Evolutionary conservation across 2,113 vertebrate genomes (phyloP).

Genomic region (Oostethus manadensis): DNA sequence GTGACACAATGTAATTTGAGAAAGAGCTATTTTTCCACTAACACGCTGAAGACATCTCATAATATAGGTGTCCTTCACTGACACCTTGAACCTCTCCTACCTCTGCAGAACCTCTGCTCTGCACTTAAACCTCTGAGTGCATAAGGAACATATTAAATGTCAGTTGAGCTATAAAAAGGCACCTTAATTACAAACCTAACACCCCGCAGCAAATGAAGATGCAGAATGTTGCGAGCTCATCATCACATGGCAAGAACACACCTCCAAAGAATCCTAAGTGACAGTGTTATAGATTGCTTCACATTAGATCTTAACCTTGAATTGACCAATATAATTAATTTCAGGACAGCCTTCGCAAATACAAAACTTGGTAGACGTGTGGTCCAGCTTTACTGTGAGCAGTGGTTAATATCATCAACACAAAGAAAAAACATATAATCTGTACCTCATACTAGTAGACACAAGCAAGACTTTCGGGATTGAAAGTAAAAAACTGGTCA

Average conservation of each 20-base stretch:
- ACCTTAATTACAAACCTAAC: slow-evolving; percentile 33
- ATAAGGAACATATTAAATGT: slow-evolving; percentile 32
- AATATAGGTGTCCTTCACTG: slow-evolving; percentile 21
- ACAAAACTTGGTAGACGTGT: slow-evolving; percentile 65
- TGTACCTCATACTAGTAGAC: slow-evolving; percentile 33
- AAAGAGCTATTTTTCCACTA: not conserved
- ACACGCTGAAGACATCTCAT: not conserved
- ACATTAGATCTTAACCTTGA: slow-evolving; percentile 25
- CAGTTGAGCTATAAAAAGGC: slow-evolving; percentile 21
- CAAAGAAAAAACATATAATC: slow-evolving; percentile 15
- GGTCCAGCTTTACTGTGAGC: slow-evolving; percentile 70
- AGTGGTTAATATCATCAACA: slow-evolving; percentile 60
- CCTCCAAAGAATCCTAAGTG: not conserved
- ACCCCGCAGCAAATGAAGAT: not conserved
- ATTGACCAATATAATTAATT: slow-evolving; percentile 17
- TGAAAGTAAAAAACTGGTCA: slow-evolving; percentile 48
- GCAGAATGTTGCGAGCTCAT: slow-evolving; percentile 11
- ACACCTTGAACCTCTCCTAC: slow-evolving; percentile 27
- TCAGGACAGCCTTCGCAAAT: slow-evolving; percentile 15
- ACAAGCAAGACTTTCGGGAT: slow-evolving; percentile 45
- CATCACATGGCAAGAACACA: slow-evolving; percentile 9
- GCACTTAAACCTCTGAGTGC: slow-evolving; percentile 30
- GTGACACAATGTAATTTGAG: not conserved
- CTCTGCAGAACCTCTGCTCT: slow-evolving; percentile 6
- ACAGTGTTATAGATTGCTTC: slow-evolving; percentile 4